Evolutionary conservation across 2,797 vertebrate species (phyloP).

Genomic region (Artibeus jamaicensis): DNA sequence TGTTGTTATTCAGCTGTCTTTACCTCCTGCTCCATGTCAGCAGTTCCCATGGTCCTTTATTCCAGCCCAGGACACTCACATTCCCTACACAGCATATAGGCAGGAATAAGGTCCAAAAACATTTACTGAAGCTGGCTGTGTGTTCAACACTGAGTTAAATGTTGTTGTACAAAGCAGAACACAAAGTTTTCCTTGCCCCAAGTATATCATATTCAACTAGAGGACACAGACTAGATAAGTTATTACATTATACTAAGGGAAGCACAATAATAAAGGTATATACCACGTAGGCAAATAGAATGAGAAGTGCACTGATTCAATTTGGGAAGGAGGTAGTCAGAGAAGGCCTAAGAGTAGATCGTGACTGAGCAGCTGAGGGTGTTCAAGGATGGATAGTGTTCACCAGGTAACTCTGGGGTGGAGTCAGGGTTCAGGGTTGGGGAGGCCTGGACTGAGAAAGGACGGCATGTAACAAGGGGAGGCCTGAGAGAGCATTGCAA

Average conservation of each 20-base stretch:
- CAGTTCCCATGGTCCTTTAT: neutral
- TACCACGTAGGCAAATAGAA: neutral
- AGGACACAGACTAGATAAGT: neutral
- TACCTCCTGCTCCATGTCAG: neutral
- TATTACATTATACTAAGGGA: neutral
- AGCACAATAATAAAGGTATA: neutral
- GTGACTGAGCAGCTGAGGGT: neutral
- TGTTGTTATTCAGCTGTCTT: neutral
- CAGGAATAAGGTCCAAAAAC: neutral
- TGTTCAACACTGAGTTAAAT: neutral
- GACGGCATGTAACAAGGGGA: neutral
- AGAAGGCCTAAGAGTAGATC: neutral
- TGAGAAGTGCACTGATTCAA: neutral
- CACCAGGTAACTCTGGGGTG: neutral
- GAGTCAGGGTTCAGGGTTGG: neutral
- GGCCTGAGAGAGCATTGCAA: neutral
- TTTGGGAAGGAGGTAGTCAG: neutral
- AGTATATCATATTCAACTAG: neutral
- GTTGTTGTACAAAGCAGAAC: neutral
- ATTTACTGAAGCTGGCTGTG: neutral
- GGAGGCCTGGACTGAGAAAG: neutral
- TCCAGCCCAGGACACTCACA: neutral
- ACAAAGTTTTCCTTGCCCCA: neutral
- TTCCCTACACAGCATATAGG: neutral
- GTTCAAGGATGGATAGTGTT: neutral